These are phyloP conservation scores for Loxodonta africana DNA, from an alignment of 2,113 vertebrate genomes.

Conservation along the genomic window DNA sequence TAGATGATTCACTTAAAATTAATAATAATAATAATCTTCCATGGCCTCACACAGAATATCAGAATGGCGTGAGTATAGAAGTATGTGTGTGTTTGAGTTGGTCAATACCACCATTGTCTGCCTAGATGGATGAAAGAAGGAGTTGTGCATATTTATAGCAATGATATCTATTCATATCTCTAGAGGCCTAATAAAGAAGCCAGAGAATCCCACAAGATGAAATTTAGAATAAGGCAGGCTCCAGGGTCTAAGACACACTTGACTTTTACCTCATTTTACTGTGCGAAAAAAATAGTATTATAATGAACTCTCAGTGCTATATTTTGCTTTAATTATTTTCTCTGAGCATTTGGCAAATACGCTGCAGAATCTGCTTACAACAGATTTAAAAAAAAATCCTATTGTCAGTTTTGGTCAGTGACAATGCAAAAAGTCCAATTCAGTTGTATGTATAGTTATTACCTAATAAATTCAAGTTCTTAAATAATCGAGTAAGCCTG, in stretches of 20 bases:
- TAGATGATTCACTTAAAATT: neutral
- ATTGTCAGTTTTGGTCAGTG: neutral
- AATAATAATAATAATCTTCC: neutral
- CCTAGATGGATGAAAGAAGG: neutral
- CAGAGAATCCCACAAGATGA: neutral
- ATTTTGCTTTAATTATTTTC: conserved; percentile 53
- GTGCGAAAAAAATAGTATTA: conserved; percentile 37
- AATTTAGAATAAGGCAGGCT: neutral
- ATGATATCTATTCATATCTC: neutral
- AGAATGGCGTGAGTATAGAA: neutral
- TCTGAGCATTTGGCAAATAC: neutral
- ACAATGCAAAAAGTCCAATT: conserved; percentile 52
- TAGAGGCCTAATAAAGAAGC: neutral
- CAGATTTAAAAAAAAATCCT: neutral
- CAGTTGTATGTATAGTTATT: conserved; percentile 42
- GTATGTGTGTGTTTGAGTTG: neutral
- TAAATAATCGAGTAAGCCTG: conserved; percentile 15
- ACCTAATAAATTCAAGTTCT: conserved; percentile 33
- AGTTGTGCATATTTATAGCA: neutral
- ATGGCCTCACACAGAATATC: neutral
- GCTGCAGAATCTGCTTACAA: neutral
- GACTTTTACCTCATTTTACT: conserved; percentile 6
- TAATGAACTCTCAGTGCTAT: neutral
- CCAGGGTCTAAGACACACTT: neutral
- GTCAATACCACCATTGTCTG: neutral